Base-by-base conservation (phyloP, 2,113 vertebrate species). In the Pedionomus torquatus region DNA sequence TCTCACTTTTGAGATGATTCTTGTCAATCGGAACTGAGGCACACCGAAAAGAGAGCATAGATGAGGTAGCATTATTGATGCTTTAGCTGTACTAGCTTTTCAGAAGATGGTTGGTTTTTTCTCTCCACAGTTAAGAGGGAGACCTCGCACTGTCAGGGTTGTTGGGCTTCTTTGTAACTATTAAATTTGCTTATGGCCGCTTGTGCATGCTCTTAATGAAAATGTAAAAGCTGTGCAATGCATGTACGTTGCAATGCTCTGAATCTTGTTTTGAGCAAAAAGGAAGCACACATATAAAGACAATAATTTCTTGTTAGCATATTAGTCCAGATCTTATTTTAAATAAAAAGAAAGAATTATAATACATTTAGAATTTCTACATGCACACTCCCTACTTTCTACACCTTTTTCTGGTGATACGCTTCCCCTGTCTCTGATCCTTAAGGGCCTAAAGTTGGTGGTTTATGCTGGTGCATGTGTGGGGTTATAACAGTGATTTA, bases 381-480 rank as follows among this genome's bases (percentile, higher is more conserved):
- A 51, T 7, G 4, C 31, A 11, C 8, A 8, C 10, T 64, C n/a
- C 10, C 7, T 60, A 25, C 7, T 60, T 96, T 71, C 39, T 80
- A 31, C 1, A 7, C 4, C 5, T 80, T 80, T 77, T 49, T 12
- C 39, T 69, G 6, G 4, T 58, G n/a, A 2, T 86, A n/a, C 3
- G 5, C 12, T 63, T 4, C 0, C 9, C 13, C 31, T 17, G 3
- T 0, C 12, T 4, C 11, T 19, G 10, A 10, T 87, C 16, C 48
- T 51, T 41, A 23, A 84, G 26, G 20, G 44, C 19, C 46, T 46
- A 15, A 54, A 63, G 14, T 10, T 49, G 10, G 1, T 54, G 31
- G 5, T 65, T 93, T 10, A 4, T 79, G n/a, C 13, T 51, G 14
- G 17, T 37, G 7, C 35, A 19, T 3, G 3, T 0, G 1, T 1